Percentiles rank a stretch among this genome's conserved stretches.
Evolutionary conservation across 2,113 vertebrate genomes (phyloP).

Genomic region (Edolisoma coerulescens): DNA sequence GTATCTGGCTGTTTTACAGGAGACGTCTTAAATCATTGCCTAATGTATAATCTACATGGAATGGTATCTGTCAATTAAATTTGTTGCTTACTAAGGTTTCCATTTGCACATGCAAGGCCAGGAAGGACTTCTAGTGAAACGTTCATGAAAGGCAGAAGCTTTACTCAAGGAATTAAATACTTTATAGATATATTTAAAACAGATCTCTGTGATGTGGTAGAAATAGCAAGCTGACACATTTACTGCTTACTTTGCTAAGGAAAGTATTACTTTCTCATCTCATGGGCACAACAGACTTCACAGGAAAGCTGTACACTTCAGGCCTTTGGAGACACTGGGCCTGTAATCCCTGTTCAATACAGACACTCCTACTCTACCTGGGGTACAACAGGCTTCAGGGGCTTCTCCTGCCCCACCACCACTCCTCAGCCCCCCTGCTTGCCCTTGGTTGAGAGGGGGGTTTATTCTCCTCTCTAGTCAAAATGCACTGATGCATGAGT

Average conservation of each 20-base stretch:
- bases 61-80: not conserved
- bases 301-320: not conserved
- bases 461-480: not conserved
- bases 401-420: not conserved
- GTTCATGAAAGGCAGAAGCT: not conserved
- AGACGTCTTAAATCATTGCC: not conserved
- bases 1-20: not conserved
- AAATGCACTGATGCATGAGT: not conserved
- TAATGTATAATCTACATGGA: not conserved
- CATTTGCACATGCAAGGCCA: not conserved
- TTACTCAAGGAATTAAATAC: not conserved
- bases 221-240: not conserved
- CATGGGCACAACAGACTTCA: not conserved
- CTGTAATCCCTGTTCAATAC: not conserved
- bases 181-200: not conserved
- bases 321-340: not conserved
- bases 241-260: not conserved
- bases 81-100: not conserved
- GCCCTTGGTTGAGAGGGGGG: not conserved
- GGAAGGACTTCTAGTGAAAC: not conserved
- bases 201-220: not conserved
- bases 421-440: not conserved
- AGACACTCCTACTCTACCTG: not conserved
- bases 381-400: not conserved
- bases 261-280: not conserved